Base-by-base conservation (phyloP, 2,113 vertebrate species). In the Lepus americanus region DNA sequence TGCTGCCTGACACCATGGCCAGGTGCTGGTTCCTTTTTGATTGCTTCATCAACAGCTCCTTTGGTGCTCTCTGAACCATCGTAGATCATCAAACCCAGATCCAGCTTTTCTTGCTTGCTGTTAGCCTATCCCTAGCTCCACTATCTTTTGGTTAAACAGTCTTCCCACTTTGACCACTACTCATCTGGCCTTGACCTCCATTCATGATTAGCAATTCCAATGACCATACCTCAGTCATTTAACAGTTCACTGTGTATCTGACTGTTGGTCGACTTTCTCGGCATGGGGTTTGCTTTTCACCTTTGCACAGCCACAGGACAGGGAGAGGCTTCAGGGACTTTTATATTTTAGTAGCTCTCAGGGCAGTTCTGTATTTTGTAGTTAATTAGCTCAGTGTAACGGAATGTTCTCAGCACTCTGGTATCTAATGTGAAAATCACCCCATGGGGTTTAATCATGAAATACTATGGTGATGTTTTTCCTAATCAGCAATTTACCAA, bases 401-500 rank as follows among this genome's bases (percentile, higher is more conserved):
- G 89, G 39, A 91, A 83, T 72, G 29, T 77, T n/a, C 36, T 53
- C 22, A 81, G 76, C 33, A 51, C n/a, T 81, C 14, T 73, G n/a
- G 29, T 63, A 87, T 89, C 66, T 83, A 74, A 88, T 64, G 72
- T 66, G 74, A 76, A 89, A 67, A 81, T 78, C n/a, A 84, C 61
- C 27, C 49, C 3, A 3, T 22, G 33, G 44, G 13, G 31, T 87
- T 93, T 78, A 81, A 36, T 85, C 69, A 63, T 64, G 61, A 81
- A 3, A 87, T n/a, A 36, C 16, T 80, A 29, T 10, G 33, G 20
- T 51, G 13, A 49, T 77, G 77, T 61, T 27, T 86, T 59, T 84
- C 67, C 51, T 72, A 89, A 95, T 89, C 19, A 55, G 73, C 36
- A 63, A 78, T 67, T 91, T 90, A 87, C 69, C 49, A 76, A 80